These are phyloP conservation scores for Vannuccia rotundouncinata DNA, from an alignment of 2,888 invertebrate species.

Conservation along the genomic window DNA sequence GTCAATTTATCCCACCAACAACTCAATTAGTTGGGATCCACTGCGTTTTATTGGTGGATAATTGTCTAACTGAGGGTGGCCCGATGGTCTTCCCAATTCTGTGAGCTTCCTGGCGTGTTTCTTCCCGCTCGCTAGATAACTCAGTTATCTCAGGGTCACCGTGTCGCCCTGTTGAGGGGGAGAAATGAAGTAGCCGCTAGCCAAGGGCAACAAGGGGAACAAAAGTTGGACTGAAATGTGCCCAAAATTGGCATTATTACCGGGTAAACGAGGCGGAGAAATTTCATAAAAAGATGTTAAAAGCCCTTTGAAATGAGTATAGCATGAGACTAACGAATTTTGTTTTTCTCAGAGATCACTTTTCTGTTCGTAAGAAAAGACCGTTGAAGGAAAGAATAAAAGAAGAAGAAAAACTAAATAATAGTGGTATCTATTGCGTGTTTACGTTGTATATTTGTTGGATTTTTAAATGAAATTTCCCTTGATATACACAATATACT, in stretches of 20 bases:
- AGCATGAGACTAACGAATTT: not conserved
- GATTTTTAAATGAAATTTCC: too few relatives aligned
- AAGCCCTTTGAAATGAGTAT: not conserved
- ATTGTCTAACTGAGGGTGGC: not conserved
- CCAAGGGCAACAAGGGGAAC: not conserved
- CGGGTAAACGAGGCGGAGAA: not conserved
- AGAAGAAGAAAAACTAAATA: too few relatives aligned
- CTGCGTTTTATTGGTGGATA: not conserved
- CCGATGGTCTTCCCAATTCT: not conserved
- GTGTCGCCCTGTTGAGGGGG: not conserved
- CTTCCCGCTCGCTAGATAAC: not conserved
- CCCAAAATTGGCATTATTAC: constrained; percentile 11
- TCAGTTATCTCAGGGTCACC: not conserved
- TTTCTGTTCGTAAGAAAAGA: too few relatives aligned
- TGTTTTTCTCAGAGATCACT: too few relatives aligned
- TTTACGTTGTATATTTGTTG: too few relatives aligned
- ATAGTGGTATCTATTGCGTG: too few relatives aligned
- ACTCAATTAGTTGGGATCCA: not conserved
- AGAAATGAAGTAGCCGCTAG: not conserved
- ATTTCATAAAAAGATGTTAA: not conserved
- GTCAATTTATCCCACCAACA: not conserved
- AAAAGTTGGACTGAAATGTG: not conserved
- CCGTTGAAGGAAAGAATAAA: too few relatives aligned
- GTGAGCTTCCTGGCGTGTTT: not conserved
- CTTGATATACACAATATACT: too few relatives aligned